Conservation (phyloP, 2,888 invertebrate species). For the Cabera pusaria region DNA sequence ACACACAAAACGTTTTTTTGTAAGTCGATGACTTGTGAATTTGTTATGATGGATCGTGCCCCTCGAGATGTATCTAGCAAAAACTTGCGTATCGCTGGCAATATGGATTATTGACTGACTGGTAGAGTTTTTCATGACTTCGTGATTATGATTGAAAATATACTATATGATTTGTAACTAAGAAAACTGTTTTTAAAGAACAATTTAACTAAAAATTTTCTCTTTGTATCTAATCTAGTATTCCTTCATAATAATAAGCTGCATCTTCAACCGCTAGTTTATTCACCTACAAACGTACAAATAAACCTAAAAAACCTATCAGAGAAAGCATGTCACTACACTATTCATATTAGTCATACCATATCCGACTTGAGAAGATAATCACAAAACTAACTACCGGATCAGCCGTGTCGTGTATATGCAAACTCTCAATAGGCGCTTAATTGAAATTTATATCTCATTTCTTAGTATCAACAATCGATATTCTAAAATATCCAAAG, state of each 20-base stretch:
- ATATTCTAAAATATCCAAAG: conserved; percentile 78
- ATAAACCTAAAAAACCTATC: no score
- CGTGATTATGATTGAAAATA: no score
- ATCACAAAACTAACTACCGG: conserved; percentile 68
- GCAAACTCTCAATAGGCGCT: conserved; percentile 70
- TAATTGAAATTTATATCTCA: conserved; percentile 83
- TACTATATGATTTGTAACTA: no score
- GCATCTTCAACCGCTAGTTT: no score
- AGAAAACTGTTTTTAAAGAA: no score
- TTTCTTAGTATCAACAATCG: conserved; percentile 83
- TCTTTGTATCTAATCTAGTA: no score
- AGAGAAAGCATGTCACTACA: conserved; percentile 55
- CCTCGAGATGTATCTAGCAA: conserved; percentile 45
- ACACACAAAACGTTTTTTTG: conserved; percentile 74
- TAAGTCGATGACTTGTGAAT: conserved; percentile 82
- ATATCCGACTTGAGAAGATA: conserved; percentile 58
- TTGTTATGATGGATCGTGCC: conserved; percentile 77
- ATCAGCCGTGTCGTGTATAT: conserved; percentile 47
- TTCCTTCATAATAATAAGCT: no score
- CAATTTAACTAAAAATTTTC: no score
- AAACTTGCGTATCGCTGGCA: conserved; percentile 57
- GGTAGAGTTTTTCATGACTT: no score
- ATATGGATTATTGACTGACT: no score
- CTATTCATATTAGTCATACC: conserved; percentile 51
- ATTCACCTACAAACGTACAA: no score